These are phyloP conservation scores for Cyphomyrus discorhynchus DNA, from an alignment of 2,113 vertebrate genomes.

Conservation along the genomic window DNA sequence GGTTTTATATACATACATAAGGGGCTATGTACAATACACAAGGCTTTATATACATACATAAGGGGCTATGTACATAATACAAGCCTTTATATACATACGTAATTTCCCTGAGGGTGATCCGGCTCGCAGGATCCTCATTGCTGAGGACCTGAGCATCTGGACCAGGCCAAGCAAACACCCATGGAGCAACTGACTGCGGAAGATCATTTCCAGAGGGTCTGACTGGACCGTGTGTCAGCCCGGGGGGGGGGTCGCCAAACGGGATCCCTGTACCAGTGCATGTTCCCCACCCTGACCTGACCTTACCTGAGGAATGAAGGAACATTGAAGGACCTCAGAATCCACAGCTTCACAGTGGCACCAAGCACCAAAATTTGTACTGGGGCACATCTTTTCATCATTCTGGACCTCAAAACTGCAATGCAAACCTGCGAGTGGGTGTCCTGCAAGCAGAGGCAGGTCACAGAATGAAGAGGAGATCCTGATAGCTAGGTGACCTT, in stretches of 20 bases:
- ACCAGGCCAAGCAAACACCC: background rate
- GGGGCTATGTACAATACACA: too few relatives aligned
- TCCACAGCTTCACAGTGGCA: background rate
- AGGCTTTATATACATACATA: too few relatives aligned
- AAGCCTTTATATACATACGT: too few relatives aligned
- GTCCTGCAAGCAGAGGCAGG: conserved; percentile 24
- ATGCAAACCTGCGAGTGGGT: background rate
- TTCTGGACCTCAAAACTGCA: background rate
- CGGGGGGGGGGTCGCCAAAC: background rate
- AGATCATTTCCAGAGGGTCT: background rate
- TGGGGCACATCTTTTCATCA: background rate
- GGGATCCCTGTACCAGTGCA: background rate
- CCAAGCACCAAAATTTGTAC: background rate
- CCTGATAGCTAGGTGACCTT: conserved; percentile 37
- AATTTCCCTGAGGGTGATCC: background rate
- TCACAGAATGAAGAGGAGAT: conserved; percentile 17
- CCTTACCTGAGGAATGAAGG: background rate
- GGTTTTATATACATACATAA: too few relatives aligned
- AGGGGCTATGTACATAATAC: too few relatives aligned
- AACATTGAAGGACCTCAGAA: background rate
- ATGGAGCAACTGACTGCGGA: background rate
- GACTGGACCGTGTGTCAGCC: background rate
- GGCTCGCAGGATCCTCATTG: background rate
- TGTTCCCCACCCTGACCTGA: background rate
- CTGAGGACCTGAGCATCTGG: background rate